These are phyloP conservation scores for Alethe diademata DNA, from an alignment of 2,113 vertebrate genomes.

Conservation along the genomic window DNA sequence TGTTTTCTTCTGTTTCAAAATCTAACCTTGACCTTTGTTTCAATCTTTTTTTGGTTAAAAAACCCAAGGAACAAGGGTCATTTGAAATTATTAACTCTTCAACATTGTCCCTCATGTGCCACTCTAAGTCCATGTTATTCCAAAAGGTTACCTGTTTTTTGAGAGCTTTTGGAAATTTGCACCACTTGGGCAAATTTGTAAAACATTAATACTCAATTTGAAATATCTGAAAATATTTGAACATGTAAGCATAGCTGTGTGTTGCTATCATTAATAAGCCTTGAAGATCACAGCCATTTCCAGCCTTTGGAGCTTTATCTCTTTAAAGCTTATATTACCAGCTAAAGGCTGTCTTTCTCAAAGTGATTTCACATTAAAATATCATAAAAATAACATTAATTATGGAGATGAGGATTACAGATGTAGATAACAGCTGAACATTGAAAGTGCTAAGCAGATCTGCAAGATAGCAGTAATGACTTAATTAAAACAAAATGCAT, in stretches of 20 bases:
- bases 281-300: constrained; percentile 42
- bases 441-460: constrained; percentile 57
- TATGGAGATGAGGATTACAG: constrained; percentile 58
- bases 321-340: constrained; percentile 36
- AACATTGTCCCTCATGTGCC: neutral
- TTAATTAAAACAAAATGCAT: constrained; percentile 69
- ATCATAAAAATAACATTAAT: constrained; percentile 53
- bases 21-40: neutral
- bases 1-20: neutral
- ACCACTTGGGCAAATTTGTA: constrained; percentile 46
- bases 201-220: neutral
- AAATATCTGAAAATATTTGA: constrained; percentile 43
- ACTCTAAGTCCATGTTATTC: neutral
- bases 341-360: constrained; percentile 23
- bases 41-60: neutral
- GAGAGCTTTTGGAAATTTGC: constrained; percentile 24
- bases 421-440: constrained; percentile 54
- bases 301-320: neutral
- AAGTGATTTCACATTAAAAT: constrained; percentile 29
- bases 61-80: neutral
- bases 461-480: constrained; percentile 26
- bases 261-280: constrained; percentile 2
- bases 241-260: neutral
- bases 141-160: constrained; percentile 1
- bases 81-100: neutral